Conservation (phyloP, 1,140 invertebrate genomes). For the Drepana arcuata region DNA sequence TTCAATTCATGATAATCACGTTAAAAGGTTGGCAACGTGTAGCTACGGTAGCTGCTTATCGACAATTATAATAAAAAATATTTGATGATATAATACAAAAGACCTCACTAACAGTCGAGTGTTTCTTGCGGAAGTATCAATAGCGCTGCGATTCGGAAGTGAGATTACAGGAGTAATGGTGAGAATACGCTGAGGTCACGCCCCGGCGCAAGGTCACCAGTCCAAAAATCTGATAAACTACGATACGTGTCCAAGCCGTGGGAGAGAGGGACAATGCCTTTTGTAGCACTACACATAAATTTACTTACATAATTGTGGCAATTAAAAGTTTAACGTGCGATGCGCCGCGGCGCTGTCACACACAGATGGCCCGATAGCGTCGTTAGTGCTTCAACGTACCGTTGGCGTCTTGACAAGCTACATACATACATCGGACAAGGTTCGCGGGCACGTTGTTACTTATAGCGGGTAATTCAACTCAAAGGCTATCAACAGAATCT, state of each 20-base stretch:
- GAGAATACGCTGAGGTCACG: slow-evolving; percentile 30
- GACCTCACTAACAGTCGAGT: too few relatives aligned
- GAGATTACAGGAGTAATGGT: slow-evolving; percentile 10
- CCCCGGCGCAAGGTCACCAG: slow-evolving; percentile 20
- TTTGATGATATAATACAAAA: too few relatives aligned
- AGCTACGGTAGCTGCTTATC: too few relatives aligned
- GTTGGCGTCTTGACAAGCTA: too few relatives aligned
- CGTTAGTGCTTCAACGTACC: too few relatives aligned
- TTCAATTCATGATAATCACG: too few relatives aligned
- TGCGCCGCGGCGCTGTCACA: slow-evolving; percentile 7
- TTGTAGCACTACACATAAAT: slow-evolving; percentile 19
- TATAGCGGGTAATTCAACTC: too few relatives aligned
- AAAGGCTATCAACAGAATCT: too few relatives aligned
- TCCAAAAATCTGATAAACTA: slow-evolving; percentile 30
- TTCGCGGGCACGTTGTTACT: too few relatives aligned
- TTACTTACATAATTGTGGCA: slow-evolving; percentile 24
- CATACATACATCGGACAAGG: too few relatives aligned
- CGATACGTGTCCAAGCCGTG: slow-evolving; percentile 38
- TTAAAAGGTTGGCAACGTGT: too few relatives aligned
- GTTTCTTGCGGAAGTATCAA: slow-evolving; percentile 17
- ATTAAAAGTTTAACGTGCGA: slow-evolving; percentile 21
- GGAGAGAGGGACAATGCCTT: slow-evolving; percentile 25
- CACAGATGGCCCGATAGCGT: slow-evolving; percentile 12
- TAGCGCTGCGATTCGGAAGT: slow-evolving; percentile 23
- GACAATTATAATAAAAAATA: too few relatives aligned